Base-by-base conservation (phyloP, 2,888 invertebrate genomes). In the Tridacna gigas region DNA sequence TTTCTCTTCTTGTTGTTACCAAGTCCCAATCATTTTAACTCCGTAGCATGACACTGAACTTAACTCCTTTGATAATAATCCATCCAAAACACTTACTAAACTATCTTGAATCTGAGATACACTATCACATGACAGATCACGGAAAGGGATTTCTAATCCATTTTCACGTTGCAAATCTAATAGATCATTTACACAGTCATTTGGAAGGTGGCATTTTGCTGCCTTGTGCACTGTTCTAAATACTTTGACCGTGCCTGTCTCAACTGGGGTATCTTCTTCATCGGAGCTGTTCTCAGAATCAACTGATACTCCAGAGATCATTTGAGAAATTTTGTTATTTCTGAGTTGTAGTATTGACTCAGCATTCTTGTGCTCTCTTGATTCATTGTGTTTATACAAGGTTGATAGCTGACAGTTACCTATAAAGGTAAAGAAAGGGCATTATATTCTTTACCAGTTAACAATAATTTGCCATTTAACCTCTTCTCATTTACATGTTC, bases 381-480 rank as follows among this genome's bases (percentile, higher is more conserved):
- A 37, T n/a, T 67, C 67, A 67, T 67, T 67, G n/a, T 67, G 67
- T 67, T 67, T 67, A 28, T 67, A 67, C 13, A 67, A 45, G 5
- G 37, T 67, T 37, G 67, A 37, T 28, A 37, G 67, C 28, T 67
- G 67, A 37, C 67, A 67, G 67, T 67, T 67, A 20, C 67, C 65
- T 65, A 65, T n/a, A 65, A 65, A 65, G 15, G n/a, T 61, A 51
- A 51, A 13, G 51, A 51, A n/a, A n/a, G n/a, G n/a, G n/a, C n/a
- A n/a, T n/a, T n/a, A n/a, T n/a, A n/a, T n/a, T n/a, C n/a, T n/a
- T n/a, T n/a, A n/a, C n/a, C n/a, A n/a, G n/a, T n/a, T n/a, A n/a
- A n/a, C n/a, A n/a, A n/a, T n/a, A n/a, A n/a, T n/a, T n/a, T n/a
- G n/a, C n/a, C n/a, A n/a, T n/a, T n/a, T n/a, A n/a, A n/a, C n/a